Base-by-base conservation (phyloP, 2,797 vertebrate species). In the Anniella stebbinsi region DNA sequence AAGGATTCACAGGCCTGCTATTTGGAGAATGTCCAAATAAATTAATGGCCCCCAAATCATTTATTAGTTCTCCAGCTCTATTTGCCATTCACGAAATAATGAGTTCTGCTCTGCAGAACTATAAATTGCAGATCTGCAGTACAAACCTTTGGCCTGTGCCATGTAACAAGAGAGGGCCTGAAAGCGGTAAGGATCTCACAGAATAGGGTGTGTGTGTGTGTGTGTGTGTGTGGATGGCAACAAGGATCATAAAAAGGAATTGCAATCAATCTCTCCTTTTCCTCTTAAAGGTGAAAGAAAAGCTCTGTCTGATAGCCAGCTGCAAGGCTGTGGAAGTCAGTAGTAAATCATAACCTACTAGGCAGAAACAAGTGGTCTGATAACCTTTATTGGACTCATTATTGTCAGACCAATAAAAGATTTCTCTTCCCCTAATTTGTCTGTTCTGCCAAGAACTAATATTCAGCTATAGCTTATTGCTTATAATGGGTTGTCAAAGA, bases 391-490 rank as follows among this genome's bases (percentile, higher is more conserved):
- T 92, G 2, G 63, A 77, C 30, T 89, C 89, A 88, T 93, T 92
- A 87, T 88, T 76, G 83, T 83, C 84, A 90, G 60, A 84, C 75
- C 70, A 90, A 77, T 88, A 88, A 88, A 90, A 93, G 60, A 54
- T 60, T 87, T 67, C 87, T 81, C 48, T 18, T 89, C 54, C 28
- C 38, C 18, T 84, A 70, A 93, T 93, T 90, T 92, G 12, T 91
- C 87, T 93, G 30, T 91, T 83, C 88, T 90, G 67, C 81, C 87
- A 83, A 87, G 72, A 60, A 11, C 78, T 87, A 82, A 89, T 93
- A 87, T 92, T 96, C 94, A 93, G 33, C 81, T 92, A 63, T 66
- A 80, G 88, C 48, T 94, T 94, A 89, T 91, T 85, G 87, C 80
- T 90, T 88, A 75, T 78, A 66, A 89, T 87, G 76, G 89, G 6